Evolutionary conservation across 2,888 invertebrate species (phyloP).

Genomic region (Pherbina coryleti): DNA sequence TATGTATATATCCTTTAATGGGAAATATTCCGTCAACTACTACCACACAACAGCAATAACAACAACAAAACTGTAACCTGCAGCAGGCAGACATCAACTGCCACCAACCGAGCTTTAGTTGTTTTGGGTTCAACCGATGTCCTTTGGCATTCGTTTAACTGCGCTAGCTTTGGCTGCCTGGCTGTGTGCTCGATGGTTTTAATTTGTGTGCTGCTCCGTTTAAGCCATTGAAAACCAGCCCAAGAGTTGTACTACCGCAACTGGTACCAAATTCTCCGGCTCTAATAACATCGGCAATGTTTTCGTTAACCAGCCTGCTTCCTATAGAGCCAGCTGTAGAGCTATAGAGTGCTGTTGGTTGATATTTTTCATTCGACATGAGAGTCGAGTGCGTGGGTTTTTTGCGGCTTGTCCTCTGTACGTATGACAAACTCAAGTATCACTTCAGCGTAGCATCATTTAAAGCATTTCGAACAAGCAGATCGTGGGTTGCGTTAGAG

Average conservation of each 20-base stretch:
- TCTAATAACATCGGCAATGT: background rate
- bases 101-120: background rate
- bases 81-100: background rate
- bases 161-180: background rate
- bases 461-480: no score
- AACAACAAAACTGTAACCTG: background rate
- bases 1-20: background rate
- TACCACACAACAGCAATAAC: background rate
- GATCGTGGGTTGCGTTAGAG: no score
- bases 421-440: no score
- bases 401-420: no score
- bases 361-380: constrained; percentile 1
- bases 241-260: constrained; percentile 19
- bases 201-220: constrained; percentile 43
- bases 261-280: background rate
- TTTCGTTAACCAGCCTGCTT: background rate
- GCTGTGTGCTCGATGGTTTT: constrained; percentile 31
- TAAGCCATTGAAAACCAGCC: constrained; percentile 32
- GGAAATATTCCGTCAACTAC: constrained; percentile 12
- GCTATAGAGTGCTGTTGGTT: background rate
- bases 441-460: no score
- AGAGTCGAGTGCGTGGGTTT: background rate
- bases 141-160: background rate
- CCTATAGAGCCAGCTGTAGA: background rate
- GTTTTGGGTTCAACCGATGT: background rate